These are phyloP conservation scores for Pelecanoides urinatrix DNA, from an alignment of 2,113 vertebrate genomes.

Conservation along the genomic window DNA sequence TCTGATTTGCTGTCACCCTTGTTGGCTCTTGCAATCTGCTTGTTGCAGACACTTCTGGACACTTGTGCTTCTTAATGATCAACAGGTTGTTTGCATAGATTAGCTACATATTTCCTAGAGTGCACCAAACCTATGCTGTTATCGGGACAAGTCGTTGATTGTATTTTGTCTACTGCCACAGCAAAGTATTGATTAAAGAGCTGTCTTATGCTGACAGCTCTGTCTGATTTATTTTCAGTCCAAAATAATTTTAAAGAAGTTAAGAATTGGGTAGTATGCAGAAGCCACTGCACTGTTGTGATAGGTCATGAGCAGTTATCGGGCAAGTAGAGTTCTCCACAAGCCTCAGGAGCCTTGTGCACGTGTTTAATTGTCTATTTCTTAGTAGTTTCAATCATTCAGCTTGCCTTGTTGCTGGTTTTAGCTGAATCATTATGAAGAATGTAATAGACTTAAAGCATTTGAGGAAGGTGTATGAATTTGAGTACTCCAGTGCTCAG, in stretches of 20 bases:
- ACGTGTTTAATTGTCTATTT: background rate
- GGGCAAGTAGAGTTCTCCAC: background rate
- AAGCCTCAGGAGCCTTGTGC: background rate
- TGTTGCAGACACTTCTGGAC: background rate
- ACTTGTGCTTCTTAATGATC: background rate
- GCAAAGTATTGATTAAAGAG: accelerated
- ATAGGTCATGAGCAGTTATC: background rate
- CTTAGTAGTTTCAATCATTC: background rate
- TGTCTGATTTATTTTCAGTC: background rate
- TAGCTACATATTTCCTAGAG: background rate
- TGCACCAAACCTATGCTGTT: background rate
- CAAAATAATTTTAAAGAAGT: background rate
- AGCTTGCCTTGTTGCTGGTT: background rate
- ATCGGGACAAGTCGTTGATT: background rate
- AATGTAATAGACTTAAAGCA: background rate
- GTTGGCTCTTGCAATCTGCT: background rate
- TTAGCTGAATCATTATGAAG: background rate
- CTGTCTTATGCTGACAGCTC: background rate
- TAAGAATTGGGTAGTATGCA: background rate
- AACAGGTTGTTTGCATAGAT: background rate
- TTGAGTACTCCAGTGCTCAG: background rate
- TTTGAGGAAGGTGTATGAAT: background rate
- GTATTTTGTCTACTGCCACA: background rate
- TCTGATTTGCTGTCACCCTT: background rate
- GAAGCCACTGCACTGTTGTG: background rate